phyloP scores from a whole-genome alignment of 2,888 invertebrate species.

The Byasa hedistus region DNA sequence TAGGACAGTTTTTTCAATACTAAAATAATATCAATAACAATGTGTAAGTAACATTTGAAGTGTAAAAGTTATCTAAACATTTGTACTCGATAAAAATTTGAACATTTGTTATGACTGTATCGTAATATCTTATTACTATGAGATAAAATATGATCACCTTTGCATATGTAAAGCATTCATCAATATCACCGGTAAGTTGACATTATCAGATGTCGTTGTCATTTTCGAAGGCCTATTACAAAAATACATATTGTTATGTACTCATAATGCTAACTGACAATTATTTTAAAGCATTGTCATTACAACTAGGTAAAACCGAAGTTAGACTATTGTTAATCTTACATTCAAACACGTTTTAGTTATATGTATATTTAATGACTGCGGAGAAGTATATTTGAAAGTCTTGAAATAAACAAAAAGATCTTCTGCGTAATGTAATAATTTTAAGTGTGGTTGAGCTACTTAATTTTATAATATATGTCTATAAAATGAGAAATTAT shows the following conservation, averaged over 20 bases:
- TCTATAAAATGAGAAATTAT: no score
- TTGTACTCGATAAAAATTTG: not conserved
- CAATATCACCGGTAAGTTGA: constrained; percentile 4
- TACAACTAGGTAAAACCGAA: no score
- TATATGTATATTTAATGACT: no score
- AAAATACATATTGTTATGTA: not conserved
- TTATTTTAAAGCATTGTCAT: not conserved
- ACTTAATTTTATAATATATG: no score
- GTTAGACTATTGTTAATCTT: no score
- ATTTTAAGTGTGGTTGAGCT: no score
- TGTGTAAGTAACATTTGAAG: not conserved
- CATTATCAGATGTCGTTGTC: not conserved
- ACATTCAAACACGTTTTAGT: no score
- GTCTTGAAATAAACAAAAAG: no score
- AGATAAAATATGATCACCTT: constrained; percentile 6
- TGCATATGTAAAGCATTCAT: not conserved
- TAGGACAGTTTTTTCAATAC: not conserved
- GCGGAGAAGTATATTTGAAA: no score
- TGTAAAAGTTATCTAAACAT: not conserved
- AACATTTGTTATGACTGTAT: not conserved
- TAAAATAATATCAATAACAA: not conserved
- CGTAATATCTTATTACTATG: not conserved
- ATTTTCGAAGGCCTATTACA: not conserved
- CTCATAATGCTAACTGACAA: not conserved
- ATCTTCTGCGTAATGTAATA: no score